phyloP scores from a whole-genome alignment of 2,888 invertebrate species.

The Autographa gamma region DNA sequence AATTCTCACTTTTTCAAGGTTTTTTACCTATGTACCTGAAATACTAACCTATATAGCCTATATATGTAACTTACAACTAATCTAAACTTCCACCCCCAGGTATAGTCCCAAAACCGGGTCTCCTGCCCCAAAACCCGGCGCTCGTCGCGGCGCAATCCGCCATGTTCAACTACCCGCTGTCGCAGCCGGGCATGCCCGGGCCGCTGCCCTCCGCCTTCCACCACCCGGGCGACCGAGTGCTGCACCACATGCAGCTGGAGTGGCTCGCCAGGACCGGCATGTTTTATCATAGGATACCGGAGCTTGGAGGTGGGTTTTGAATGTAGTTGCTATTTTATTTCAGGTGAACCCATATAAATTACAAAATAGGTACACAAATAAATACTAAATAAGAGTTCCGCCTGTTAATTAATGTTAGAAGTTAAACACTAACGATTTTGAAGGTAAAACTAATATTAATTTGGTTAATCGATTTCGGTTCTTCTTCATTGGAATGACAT shows the following conservation, averaged over 20 bases:
- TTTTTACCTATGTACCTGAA: too few relatives aligned
- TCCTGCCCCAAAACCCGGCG: conserved; percentile 87
- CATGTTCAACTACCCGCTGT: conserved; percentile 80
- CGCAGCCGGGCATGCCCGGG: conserved; percentile 71
- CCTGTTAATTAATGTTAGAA: too few relatives aligned
- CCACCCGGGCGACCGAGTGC: conserved; percentile 87
- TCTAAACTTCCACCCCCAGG: conserved; percentile 65
- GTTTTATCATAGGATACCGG: conserved; percentile 96
- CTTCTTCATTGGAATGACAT: too few relatives aligned
- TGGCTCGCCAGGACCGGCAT: conserved; percentile 97
- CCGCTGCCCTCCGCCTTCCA: conserved; percentile 86
- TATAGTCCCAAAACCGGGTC: conserved; percentile 90
- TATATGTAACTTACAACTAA: neutral
- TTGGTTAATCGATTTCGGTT: too few relatives aligned
- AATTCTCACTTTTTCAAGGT: too few relatives aligned
- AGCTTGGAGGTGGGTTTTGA: conserved; percentile 91
- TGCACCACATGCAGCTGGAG: conserved; percentile 95
- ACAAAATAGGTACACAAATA: too few relatives aligned
- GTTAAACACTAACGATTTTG: too few relatives aligned
- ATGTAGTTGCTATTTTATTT: neutral
- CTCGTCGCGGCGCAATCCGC: conserved; percentile 88
- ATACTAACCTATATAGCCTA: neutral
- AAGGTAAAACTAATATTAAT: too few relatives aligned
- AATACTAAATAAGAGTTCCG: too few relatives aligned
- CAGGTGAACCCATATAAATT: too few relatives aligned